Evolutionary conservation across 1,140 invertebrate genomes (phyloP).

Genomic region (Ceratosolen solmsi): DNA sequence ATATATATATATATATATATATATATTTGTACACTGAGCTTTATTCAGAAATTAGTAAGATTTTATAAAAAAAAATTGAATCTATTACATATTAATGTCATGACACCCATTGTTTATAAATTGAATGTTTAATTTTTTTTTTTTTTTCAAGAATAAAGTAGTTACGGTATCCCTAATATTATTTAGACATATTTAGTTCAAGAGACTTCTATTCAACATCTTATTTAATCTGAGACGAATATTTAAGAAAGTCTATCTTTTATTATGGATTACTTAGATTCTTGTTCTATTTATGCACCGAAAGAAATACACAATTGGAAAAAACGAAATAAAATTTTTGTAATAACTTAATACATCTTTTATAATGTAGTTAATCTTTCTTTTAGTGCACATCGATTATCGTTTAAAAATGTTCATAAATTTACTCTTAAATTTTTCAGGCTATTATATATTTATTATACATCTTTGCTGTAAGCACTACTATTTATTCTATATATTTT

Average conservation of each 20-base stretch:
- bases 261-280: neutral
- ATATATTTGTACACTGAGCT: neutral
- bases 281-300: neutral
- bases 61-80: neutral
- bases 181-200: neutral
- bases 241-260: neutral
- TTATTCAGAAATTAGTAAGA: neutral
- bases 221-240: neutral
- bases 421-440: slow-evolving; percentile 8
- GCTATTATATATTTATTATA: slow-evolving; percentile 5
- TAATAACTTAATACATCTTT: neutral
- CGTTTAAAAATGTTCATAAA: neutral
- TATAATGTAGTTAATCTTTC: neutral
- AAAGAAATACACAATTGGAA: neutral
- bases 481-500: slow-evolving; percentile 1
- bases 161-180: neutral
- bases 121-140: neutral
- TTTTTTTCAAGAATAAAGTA: neutral
- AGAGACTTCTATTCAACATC: neutral
- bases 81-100: neutral
- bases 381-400: neutral
- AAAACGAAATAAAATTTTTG: too few species aligned
- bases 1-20: neutral
- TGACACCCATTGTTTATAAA: neutral
- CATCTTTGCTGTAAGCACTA: slow-evolving; percentile 11